A percentile compares a stretch with the other conserved stretches of the same genome.
Evolutionary conservation across 2,797 vertebrate genomes (phyloP).

Genomic region (Pangasius mekongensis): DNA sequence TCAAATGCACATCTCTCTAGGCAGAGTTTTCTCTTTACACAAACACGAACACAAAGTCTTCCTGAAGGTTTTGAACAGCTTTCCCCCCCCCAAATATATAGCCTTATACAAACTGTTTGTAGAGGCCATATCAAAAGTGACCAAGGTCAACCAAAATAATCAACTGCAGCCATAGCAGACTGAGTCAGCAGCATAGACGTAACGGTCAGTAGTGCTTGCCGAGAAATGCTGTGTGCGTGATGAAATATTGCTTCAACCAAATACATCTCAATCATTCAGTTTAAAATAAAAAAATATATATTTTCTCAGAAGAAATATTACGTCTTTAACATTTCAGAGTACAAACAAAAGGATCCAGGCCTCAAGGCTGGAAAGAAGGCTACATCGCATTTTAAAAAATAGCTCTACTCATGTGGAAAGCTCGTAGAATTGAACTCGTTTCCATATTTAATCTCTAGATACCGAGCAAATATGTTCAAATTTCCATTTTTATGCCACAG

Average conservation of each 20-base stretch:
- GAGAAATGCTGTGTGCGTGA: background rate
- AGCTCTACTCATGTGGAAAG: background rate
- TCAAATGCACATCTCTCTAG: too few species aligned
- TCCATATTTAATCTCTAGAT: background rate
- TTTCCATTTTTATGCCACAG: background rate
- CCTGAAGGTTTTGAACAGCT: background rate
- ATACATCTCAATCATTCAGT: background rate
- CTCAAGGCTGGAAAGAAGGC: background rate
- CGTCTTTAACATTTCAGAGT: background rate
- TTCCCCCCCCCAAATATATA: too few species aligned
- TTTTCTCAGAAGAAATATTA: too few species aligned
- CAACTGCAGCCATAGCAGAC: background rate
- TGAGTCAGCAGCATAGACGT: background rate
- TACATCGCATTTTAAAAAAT: background rate
- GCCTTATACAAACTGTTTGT: too few species aligned
- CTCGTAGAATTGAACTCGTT: background rate
- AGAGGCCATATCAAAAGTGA: background rate
- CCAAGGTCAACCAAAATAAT: background rate
- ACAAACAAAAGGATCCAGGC: background rate
- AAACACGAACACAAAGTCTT: background rate
- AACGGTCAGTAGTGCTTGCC: too few species aligned
- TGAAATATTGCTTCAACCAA: too few species aligned
- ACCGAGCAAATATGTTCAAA: background rate
- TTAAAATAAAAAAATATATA: too few species aligned
- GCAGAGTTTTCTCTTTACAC: too few species aligned